Percentiles rank a stretch among this genome's conserved stretches.
phyloP scores from a whole-genome alignment of 64 coral and sea anemone genomes.

The Porites lutea region DNA sequence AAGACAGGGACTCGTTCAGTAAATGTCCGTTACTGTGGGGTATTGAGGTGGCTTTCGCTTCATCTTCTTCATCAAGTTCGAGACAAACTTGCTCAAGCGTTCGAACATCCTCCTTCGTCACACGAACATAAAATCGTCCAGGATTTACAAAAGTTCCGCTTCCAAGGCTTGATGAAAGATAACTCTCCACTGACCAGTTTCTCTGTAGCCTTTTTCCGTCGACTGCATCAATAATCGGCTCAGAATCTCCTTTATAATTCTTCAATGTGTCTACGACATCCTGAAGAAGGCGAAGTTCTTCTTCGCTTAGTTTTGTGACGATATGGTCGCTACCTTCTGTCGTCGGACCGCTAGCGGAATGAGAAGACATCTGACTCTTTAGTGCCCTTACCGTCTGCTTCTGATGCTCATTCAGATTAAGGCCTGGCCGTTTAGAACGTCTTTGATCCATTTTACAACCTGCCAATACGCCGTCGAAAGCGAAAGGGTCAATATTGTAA shows the following conservation, averaged over 20 bases:
- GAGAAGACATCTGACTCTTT: conserved; percentile 1
- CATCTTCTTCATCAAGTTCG: conserved; percentile 17
- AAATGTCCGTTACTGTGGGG: not conserved
- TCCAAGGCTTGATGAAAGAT: not conserved
- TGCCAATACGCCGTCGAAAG: too few species aligned
- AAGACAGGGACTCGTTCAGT: not conserved
- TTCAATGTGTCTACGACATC: not conserved
- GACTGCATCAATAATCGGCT: not conserved
- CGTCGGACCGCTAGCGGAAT: not conserved
- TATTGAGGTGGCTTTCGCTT: not conserved
- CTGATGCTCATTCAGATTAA: conserved; percentile 29
- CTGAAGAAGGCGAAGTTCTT: conserved; percentile 17
- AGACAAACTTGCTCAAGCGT: conserved; percentile 17
- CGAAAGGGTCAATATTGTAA: too few species aligned
- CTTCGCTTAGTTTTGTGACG: not conserved
- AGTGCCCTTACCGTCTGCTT: conserved; percentile 22
- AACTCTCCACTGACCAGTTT: conserved; percentile 40
- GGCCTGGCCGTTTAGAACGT: not conserved
- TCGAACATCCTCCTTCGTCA: conserved; percentile 31
- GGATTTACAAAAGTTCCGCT: conserved; percentile 45
- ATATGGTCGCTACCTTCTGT: not conserved
- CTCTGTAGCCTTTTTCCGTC: conserved; percentile 17
- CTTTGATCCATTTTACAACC: not conserved
- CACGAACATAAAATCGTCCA: conserved; percentile 57
- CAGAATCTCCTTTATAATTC: not conserved